Evolutionary conservation across 1,140 invertebrate species (phyloP), one percentile per base, ranked within the genome.

Genomic region (Psix sp.): DNA sequence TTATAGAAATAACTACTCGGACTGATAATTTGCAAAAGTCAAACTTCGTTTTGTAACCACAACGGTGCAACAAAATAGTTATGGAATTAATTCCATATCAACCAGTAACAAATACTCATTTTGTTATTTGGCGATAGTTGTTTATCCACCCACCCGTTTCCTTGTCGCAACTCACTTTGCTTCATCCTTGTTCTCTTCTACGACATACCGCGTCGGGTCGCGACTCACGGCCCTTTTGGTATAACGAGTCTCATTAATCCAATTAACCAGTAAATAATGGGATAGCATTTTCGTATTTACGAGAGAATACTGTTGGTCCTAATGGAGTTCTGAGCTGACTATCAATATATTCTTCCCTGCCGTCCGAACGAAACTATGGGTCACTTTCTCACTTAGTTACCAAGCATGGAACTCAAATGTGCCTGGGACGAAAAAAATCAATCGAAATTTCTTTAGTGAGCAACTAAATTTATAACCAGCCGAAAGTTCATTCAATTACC

Each of bases 211-310:
- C 65, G 70, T 56, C 57, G 76, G 71, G 77, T 79, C 78, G 81
- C 79, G 82, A 79, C 77, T 83, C 81, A 76, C 76, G 76, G 77
- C 77, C 60, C 81, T 84, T 81, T 78, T 76, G 77, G 79, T 86
- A 87, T 87, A 87, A 87, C 85, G 86, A 87, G 85, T 80, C 86
- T 87, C 86, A 87, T 87, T 87, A 86, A 87, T 87, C 86, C 86
- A 87, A 87, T 87, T 87, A 87, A 87, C 85, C 86, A 86, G 86
- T 87, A 87, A 87, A 86, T 87, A 87, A 87, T 87, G 86, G 84
- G 81, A 84, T 84, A 83, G 86, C 85, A 84, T 86, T 86, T 86
- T 86, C 84, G 85, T 86, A 87, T 87, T 87, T 87, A 87, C 85
- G 77, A 80, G 74, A 80, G 66, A 74, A 65, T 66, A 56, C 59